These are phyloP conservation scores for Acronicta alni DNA, from an alignment of 2,888 invertebrate species.

Conservation along the genomic window DNA sequence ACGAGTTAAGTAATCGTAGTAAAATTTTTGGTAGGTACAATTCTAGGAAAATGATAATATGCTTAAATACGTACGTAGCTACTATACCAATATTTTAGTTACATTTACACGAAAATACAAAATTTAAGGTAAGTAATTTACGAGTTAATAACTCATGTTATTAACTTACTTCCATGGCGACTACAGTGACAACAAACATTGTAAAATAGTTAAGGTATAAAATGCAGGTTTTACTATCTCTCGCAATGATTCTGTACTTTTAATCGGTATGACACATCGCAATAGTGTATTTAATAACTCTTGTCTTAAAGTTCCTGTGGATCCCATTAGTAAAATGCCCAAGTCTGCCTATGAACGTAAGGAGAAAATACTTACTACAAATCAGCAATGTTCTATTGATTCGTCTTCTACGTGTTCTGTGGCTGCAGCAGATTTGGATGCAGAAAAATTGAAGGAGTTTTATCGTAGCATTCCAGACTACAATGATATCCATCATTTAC, in stretches of 20 bases:
- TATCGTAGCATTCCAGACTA: conserved; percentile 95
- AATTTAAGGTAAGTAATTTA: no score
- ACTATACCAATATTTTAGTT: no score
- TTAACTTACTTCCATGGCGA: conserved; percentile 41
- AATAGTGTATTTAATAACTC: conserved; percentile 92
- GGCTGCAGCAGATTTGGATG: conserved; percentile 78
- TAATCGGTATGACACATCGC: conserved; percentile 81
- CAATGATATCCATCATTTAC: conserved; percentile 93
- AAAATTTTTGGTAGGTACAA: no score
- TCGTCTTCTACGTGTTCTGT: conserved; percentile 75
- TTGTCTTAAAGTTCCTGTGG: conserved; percentile 92
- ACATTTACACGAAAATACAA: no score
- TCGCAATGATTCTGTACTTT: conserved; percentile 25
- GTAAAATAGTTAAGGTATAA: background rate
- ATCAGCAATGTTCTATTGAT: conserved; percentile 78
- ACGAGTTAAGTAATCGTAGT: no score
- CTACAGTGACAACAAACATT: conserved; percentile 48
- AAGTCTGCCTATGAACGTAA: conserved; percentile 92
- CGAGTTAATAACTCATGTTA: no score
- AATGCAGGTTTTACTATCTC: conserved; percentile 2
- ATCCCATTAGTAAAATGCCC: conserved; percentile 92
- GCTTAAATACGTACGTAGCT: no score
- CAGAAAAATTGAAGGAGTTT: conserved; percentile 91
- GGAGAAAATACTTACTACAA: conserved; percentile 66
- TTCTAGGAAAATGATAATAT: no score